A percentile compares a stretch with the other conserved stretches of the same genome.
These are phyloP conservation scores for Papilio aristodemus DNA, from an alignment of 1,140 invertebrate species.

Conservation along the genomic window DNA sequence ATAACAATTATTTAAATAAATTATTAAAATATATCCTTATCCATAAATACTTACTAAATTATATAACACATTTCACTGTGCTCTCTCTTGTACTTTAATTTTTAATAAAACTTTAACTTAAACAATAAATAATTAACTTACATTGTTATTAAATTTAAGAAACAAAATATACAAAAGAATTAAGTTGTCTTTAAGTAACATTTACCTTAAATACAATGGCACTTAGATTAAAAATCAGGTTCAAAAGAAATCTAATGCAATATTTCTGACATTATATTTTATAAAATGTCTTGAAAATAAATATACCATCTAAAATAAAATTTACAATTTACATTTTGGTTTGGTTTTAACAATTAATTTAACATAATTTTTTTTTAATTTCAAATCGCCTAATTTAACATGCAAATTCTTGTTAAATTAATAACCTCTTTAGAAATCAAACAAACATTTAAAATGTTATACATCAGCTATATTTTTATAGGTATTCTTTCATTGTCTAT, in stretches of 20 bases:
- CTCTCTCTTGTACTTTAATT: neutral
- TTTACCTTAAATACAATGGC: slow-evolving; percentile 52
- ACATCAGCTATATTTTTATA: neutral
- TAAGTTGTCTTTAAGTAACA: slow-evolving; percentile 21
- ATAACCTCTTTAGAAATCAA: neutral
- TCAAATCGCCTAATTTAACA: neutral
- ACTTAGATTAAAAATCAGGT: slow-evolving; percentile 53
- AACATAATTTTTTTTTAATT: neutral
- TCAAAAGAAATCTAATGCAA: neutral
- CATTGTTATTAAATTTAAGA: neutral
- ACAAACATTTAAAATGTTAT: neutral
- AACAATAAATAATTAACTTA: neutral
- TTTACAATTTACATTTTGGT: neutral
- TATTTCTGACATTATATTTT: neutral
- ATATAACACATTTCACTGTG: neutral
- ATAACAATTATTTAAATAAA: neutral
- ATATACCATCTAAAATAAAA: neutral
- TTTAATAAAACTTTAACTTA: neutral
- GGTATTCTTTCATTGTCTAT: neutral
- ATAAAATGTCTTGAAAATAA: slow-evolving; percentile 1
- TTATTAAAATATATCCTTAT: neutral
- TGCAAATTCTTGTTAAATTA: neutral
- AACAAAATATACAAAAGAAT: slow-evolving; percentile 27
- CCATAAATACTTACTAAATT: neutral
- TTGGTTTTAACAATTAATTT: neutral